These are phyloP conservation scores for Carterocephalus palaemon DNA, from an alignment of 2,888 invertebrate species.

Conservation along the genomic window DNA sequence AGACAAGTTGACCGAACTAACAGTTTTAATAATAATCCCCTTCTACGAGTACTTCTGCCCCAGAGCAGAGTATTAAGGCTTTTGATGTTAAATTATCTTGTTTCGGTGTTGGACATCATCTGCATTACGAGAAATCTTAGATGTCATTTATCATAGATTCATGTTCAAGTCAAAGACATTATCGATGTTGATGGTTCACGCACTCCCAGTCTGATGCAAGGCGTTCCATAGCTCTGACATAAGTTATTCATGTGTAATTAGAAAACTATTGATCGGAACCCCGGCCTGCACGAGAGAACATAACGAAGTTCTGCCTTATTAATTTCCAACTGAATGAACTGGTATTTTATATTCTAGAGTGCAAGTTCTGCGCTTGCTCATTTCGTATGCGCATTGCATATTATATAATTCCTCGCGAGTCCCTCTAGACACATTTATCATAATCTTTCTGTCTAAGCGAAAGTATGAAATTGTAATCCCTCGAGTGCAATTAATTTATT, in stretches of 20 bases:
- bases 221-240: slow-evolving; percentile 1
- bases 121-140: too few relatives aligned
- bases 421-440: slow-evolving; percentile 11
- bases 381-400: slow-evolving; percentile 9
- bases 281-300: slow-evolving; percentile 19
- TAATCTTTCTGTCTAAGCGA: slow-evolving; percentile 12
- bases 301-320: slow-evolving; percentile 22
- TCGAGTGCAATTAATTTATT: slow-evolving; percentile 13
- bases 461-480: slow-evolving; percentile 22
- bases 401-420: slow-evolving; percentile 11
- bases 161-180: too few relatives aligned
- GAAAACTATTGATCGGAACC: slow-evolving; percentile 20
- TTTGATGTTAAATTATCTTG: too few relatives aligned
- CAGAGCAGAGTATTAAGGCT: too few relatives aligned
- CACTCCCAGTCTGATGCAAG: not conserved
- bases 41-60: too few relatives aligned
- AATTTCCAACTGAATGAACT: slow-evolving; percentile 22
- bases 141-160: too few relatives aligned
- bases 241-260: slow-evolving; percentile 13
- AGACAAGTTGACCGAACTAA: too few relatives aligned
- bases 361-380: slow-evolving; percentile 16
- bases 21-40: too few relatives aligned
- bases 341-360: slow-evolving; percentile 11
- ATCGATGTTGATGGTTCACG: too few relatives aligned
- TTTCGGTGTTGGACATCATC: too few relatives aligned